Base-by-base conservation (phyloP, 1,140 invertebrate species). In the Ostrea denselamellosa region DNA sequence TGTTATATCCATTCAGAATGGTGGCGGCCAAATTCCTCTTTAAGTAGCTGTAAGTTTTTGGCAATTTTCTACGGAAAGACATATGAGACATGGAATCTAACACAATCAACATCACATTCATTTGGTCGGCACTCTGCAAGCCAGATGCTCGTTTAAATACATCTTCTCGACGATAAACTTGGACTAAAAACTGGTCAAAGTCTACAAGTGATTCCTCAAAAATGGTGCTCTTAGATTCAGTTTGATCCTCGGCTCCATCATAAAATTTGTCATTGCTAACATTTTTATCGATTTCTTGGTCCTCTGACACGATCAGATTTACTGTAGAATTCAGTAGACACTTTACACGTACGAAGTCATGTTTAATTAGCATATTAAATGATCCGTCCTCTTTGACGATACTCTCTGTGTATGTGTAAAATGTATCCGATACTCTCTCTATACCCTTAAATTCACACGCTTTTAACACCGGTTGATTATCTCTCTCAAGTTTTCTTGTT, bases 61-160 rank as follows among this genome's bases (percentile, higher is more conserved):
- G 93, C n/a, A 94, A 87, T 85, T 93, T 93, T 62, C 93, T 90
- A 68, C 92, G 91, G 85, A 90, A 93, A 8, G 92, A 89, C 71
- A 94, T 85, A 83, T 92, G 92, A 7, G 93, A 94, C 90, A 94
- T 89, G n/a, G 93, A 94, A 88, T 94, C 93, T 10, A 94, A 56
- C 17, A 90, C 91, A 88, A 93, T 89, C 77, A 93, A 91, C 1
- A 94, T 89, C 56, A 94, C 91, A 87, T 94, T 93, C 83, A 92
- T 85, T 71, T 86, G 85, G 71, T 52, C 56, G n/a, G 28, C 51
- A 83, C 71, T 86, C 25, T 58, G 19, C 44, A 89, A 12, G 34
- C 88, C 83, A 19, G 85, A 85, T 4, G 88, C 91, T 68, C 91
- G 86, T 71, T 91, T 58, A 71, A 93, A 92, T 2, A 93, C 92